Evolutionary conservation across 2,113 vertebrate species (phyloP), one percentile per base, ranked within the genome.

Genomic region (Tetrax tetrax): DNA sequence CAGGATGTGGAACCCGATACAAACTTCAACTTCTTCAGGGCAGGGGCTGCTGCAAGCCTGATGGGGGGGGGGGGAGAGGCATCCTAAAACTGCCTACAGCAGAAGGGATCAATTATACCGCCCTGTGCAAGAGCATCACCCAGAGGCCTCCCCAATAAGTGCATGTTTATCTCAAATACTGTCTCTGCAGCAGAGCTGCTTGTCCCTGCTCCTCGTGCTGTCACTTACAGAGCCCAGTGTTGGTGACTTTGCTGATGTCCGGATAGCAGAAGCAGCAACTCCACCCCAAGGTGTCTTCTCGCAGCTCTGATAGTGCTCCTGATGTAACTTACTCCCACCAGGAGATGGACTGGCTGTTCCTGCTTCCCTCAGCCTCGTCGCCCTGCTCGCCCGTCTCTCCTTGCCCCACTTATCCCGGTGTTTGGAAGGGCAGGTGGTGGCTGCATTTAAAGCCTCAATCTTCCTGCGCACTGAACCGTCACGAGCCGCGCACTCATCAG

Each of bases 61-160:
- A 17, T 20, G 17, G 11, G 50, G 5, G 41, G 53, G 15, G 41
- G 41, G 43, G 1, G 15, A 37, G 66, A 80, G 31, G 8, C 4
- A 0, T 66, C 69, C 86, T 48, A 41, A 24, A 83, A 10, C 41
- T 14, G 59, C 71, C 61, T 10, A 1, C 17, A 10, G 54, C 18
- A 51, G 41, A 93, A 88, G 66, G 59, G 54, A 75, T 28, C 69
- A 21, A 25, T 45, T 11, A 64, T 3, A 57, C 0, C 69, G 27
- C 43, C 51, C 93, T 96, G 91, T 91, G 94, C 72, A 95, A 96
- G 89, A 97, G 96, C 96, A 97, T 74, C 95, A 95, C 95, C 94
- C 93, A 95, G 93, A 95, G 94, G 96, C 83, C n/a, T 81, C 64
- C 91, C 19, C 54, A n/a, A 17, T 63, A 89, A 95, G 23, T 59